These are phyloP conservation scores for Onychostruthus taczanowskii DNA, from an alignment of 2,113 vertebrate genomes.

Conservation along the genomic window DNA sequence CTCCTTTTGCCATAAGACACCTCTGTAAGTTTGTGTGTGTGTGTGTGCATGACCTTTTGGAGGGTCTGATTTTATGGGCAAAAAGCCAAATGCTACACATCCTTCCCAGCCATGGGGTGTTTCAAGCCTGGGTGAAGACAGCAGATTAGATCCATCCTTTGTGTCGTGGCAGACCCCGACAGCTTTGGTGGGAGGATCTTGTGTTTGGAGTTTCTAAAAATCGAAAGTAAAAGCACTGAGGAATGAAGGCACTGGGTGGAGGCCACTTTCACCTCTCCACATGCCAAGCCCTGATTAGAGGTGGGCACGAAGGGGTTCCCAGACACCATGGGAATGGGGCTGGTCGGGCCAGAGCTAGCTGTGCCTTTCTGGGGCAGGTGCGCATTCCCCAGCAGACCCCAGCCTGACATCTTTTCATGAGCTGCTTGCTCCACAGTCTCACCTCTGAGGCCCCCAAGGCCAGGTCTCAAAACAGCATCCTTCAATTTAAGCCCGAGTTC, in stretches of 20 bases:
- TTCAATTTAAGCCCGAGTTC: conserved; percentile 14
- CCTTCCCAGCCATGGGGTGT: conserved; percentile 20
- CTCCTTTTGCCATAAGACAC: conserved; percentile 7
- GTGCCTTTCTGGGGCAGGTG: background rate
- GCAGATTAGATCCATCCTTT: background rate
- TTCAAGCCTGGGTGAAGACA: background rate
- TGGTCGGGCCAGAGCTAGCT: background rate
- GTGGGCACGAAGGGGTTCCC: background rate
- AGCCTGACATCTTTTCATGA: background rate
- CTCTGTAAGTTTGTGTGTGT: background rate
- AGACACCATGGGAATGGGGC: background rate
- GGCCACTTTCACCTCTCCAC: background rate
- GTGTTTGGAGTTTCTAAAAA: background rate
- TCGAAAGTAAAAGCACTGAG: background rate
- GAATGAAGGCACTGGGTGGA: background rate
- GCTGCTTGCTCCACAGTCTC: background rate
- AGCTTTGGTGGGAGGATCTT: background rate
- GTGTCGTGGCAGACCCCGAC: accelerated
- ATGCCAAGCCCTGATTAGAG: background rate
- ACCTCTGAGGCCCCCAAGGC: background rate
- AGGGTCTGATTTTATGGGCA: conserved; percentile 70
- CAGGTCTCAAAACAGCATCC: background rate
- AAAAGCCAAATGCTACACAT: conserved; percentile 65
- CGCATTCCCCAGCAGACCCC: background rate
- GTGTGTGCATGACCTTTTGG: conserved; percentile 19